These are phyloP conservation scores for Drosophila parvula DNA, from an alignment of 1,140 invertebrate species.

Conservation along the genomic window DNA sequence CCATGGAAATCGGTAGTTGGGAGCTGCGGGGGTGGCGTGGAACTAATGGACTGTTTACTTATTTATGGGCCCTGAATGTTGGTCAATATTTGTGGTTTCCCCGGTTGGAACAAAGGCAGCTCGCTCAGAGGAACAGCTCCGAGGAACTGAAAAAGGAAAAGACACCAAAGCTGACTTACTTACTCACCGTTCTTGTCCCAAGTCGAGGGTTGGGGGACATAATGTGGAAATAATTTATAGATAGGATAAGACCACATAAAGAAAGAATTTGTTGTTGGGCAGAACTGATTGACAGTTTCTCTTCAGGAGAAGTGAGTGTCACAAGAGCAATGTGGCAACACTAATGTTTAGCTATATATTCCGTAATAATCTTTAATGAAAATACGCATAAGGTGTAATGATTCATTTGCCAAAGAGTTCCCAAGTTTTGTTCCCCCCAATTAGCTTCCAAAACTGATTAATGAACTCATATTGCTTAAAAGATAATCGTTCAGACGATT, in stretches of 20 bases:
- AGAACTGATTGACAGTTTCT: constrained; percentile 33
- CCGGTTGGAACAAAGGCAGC: constrained; percentile 27
- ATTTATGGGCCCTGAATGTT: constrained; percentile 61
- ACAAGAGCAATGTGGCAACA: neutral
- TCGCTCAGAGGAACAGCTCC: constrained; percentile 4
- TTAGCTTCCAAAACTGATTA: constrained; percentile 20
- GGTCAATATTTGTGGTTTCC: constrained; percentile 53
- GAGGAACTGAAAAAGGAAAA: constrained; percentile 10
- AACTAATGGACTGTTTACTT: constrained; percentile 62
- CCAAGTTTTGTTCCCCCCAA: neutral
- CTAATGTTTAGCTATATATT: neutral
- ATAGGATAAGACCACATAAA: constrained; percentile 30
- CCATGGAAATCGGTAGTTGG: constrained; percentile 1
- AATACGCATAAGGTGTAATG: neutral
- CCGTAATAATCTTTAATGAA: too few species aligned
- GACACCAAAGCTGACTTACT: constrained; percentile 24
- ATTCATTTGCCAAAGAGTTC: neutral
- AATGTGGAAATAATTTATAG: constrained; percentile 63
- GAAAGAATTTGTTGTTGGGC: constrained; percentile 9
- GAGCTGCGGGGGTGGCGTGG: constrained; percentile 12
- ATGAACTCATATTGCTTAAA: constrained; percentile 35
- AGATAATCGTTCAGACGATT: constrained; percentile 28
- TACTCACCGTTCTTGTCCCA: constrained; percentile 5
- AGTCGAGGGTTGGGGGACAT: constrained; percentile 7
- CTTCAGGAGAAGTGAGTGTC: neutral